Evolutionary conservation across 2,888 invertebrate genomes (phyloP).

Genomic region (Abrostola tripartita): DNA sequence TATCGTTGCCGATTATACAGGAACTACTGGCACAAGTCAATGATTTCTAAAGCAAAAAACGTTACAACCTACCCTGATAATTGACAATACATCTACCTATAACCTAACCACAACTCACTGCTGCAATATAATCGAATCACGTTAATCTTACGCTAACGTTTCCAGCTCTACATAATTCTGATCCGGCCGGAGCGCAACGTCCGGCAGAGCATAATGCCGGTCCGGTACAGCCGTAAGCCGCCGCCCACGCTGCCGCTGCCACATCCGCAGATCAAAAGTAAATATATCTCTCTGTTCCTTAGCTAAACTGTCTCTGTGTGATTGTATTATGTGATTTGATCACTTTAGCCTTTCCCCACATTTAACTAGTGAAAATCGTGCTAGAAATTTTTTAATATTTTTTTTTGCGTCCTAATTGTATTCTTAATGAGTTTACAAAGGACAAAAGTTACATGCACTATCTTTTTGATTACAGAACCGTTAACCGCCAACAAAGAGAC

Average conservation of each 20-base stretch:
- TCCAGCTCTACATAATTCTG: conserved; percentile 95
- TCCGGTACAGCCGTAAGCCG: conserved; percentile 83
- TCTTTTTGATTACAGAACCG: conserved; percentile 66
- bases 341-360: too few relatives aligned
- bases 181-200: conserved; percentile 96
- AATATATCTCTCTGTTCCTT: conserved; percentile 42
- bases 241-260: conserved; percentile 73
- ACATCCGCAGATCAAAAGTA: conserved; percentile 77
- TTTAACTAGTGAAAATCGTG: too few relatives aligned
- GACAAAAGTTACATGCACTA: background rate
- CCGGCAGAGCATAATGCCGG: conserved; percentile 95
- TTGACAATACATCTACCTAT: too few relatives aligned
- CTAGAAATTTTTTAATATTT: too few relatives aligned
- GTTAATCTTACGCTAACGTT: conserved; percentile 9
- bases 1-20: too few relatives aligned
- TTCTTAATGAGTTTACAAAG: background rate
- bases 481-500: conserved; percentile 76
- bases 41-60: too few relatives aligned
- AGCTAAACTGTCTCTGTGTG: background rate
- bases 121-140: background rate
- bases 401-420: background rate
- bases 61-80: too few relatives aligned
- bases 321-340: too few relatives aligned
- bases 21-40: too few relatives aligned
- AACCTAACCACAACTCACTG: too few relatives aligned